Conservation (phyloP, 2,113 vertebrate species). For the Lepus americanus region DNA sequence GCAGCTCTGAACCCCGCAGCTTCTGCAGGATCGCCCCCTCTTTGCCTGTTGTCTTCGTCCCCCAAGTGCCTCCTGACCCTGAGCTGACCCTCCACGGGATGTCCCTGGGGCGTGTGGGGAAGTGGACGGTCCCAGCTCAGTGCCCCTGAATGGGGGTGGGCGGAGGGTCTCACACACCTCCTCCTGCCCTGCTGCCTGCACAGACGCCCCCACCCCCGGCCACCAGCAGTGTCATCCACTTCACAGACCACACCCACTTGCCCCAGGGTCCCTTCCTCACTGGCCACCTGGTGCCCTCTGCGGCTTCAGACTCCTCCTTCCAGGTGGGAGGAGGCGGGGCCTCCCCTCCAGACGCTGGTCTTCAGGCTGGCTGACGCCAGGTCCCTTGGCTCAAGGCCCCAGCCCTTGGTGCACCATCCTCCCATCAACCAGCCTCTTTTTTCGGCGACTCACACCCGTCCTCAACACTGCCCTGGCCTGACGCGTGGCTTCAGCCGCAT, state of each 20-base stretch:
- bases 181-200: not conserved
- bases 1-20: not conserved
- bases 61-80: conserved; percentile 48
- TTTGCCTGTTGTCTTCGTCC: not conserved
- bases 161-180: not conserved
- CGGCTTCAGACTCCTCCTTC: not conserved
- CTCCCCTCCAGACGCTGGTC: not conserved
- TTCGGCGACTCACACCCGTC: too few species aligned
- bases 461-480: too few species aligned
- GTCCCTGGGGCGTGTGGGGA: conserved; percentile 57
- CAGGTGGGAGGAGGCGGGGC: not conserved
- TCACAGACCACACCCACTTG: conserved; percentile 10
- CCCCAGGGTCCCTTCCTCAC: not conserved
- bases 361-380: not conserved
- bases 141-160: conserved; percentile 36
- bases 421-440: not conserved
- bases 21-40: not conserved
- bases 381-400: not conserved
- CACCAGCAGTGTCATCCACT: not conserved
- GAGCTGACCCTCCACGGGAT: conserved; percentile 64
- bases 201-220: not conserved
- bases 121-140: conserved; percentile 71
- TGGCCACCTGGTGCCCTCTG: not conserved
- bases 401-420: too few species aligned
- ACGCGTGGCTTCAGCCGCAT: not conserved